Evolutionary conservation across 2,888 invertebrate genomes (phyloP).

Genomic region (Allygus modestus): DNA sequence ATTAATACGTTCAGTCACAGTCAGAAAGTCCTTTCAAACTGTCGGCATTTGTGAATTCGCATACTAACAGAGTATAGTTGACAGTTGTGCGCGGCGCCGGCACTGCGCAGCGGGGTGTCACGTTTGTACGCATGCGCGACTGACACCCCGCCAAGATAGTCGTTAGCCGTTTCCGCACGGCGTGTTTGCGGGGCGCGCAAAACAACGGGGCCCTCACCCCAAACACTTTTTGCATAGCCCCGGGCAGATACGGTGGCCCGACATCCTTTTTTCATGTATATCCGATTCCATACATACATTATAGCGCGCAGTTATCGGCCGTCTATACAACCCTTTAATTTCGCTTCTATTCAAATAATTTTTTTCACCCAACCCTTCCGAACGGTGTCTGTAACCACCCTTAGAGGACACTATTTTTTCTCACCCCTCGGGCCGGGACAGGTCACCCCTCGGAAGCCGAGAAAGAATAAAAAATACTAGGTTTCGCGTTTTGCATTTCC

Average conservation of each 20-base stretch:
- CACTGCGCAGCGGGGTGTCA: slow-evolving; percentile 5
- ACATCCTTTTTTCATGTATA: slow-evolving; percentile 68
- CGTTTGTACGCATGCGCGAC: slow-evolving; percentile 20
- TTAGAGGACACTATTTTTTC: slow-evolving; percentile 64
- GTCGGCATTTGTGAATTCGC: slow-evolving; percentile 3
- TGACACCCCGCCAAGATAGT: slow-evolving; percentile 58
- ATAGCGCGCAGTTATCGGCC: slow-evolving; percentile 68
- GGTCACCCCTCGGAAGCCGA: slow-evolving; percentile 58
- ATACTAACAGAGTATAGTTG: neutral
- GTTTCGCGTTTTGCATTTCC: slow-evolving; percentile 70
- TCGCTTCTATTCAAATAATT: slow-evolving; percentile 69
- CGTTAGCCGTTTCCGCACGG: slow-evolving; percentile 56
- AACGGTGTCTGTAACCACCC: slow-evolving; percentile 62
- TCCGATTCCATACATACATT: slow-evolving; percentile 70
- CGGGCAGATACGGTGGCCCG: slow-evolving; percentile 58
- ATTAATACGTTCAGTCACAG: slow-evolving; percentile 20
- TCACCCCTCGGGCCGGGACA: slow-evolving; percentile 65
- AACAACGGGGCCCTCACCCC: slow-evolving; percentile 59
- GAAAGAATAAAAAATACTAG: slow-evolving; percentile 68
- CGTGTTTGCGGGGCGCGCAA: slow-evolving; percentile 53
- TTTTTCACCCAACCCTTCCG: slow-evolving; percentile 64
- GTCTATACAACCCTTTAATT: slow-evolving; percentile 70
- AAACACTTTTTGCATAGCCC: slow-evolving; percentile 60
- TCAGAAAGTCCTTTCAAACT: neutral
- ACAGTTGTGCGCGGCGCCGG: slow-evolving; percentile 27